These are phyloP conservation scores for Drosophila ustulata DNA, from an alignment of 2,888 invertebrate species.

Conservation along the genomic window DNA sequence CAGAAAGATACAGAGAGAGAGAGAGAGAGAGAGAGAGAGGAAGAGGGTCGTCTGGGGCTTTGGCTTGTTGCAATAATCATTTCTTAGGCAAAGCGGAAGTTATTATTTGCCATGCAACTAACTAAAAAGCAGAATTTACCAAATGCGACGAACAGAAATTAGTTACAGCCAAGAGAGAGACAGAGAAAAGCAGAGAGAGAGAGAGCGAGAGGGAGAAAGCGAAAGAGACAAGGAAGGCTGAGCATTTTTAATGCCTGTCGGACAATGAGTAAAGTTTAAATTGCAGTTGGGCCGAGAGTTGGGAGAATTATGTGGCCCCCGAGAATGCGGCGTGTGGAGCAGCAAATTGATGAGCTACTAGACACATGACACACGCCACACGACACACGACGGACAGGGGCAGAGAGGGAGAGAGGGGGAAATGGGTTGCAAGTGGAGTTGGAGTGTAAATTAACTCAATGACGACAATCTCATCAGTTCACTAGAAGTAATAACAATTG, in stretches of 20 bases:
- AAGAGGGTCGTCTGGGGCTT: neutral
- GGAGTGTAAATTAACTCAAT: neutral
- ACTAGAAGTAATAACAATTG: neutral
- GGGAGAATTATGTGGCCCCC: conserved; percentile 18
- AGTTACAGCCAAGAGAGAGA: conserved; percentile 20
- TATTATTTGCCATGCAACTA: conserved; percentile 75
- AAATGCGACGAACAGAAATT: conserved; percentile 47
- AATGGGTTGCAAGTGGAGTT: neutral
- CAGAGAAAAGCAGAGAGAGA: too few relatives aligned
- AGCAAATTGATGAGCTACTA: conserved; percentile 32
- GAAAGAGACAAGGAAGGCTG: neutral
- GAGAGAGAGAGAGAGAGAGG: conserved; percentile 1
- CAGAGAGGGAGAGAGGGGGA: too few relatives aligned
- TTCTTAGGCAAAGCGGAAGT: conserved; percentile 73
- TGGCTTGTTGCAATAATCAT: conserved; percentile 55
- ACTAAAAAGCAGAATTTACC: conserved; percentile 45
- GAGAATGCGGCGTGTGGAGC: neutral
- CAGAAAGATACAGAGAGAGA: neutral
- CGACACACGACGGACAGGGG: neutral
- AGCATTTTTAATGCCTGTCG: conserved; percentile 35
- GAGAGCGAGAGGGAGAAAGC: neutral
- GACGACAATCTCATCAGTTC: too few relatives aligned
- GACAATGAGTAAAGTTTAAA: conserved; percentile 66
- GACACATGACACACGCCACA: neutral
- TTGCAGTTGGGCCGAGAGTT: conserved; percentile 61